phyloP scores from a whole-genome alignment of 1,140 invertebrate species.

The Drosophila seguyi region DNA sequence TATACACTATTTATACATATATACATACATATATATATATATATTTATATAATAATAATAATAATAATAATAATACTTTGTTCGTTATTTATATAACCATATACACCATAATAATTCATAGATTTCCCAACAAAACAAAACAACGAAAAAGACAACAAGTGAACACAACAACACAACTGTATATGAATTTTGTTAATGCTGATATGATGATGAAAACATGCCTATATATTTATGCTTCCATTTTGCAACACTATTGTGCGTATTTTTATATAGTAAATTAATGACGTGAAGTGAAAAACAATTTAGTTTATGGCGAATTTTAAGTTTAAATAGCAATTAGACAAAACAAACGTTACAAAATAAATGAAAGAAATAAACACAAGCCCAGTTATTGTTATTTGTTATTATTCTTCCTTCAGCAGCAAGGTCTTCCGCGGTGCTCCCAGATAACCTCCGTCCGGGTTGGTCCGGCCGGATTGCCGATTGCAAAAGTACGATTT shows the following conservation, averaged over 20 bases:
- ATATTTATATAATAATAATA: constrained; percentile 10
- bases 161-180: constrained; percentile 54
- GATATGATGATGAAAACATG: constrained; percentile 60
- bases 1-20: constrained; percentile 44
- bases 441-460: neutral
- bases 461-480: constrained; percentile 22
- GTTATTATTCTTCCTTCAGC: neutral
- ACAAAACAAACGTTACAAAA: constrained; percentile 74
- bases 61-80: constrained; percentile 43
- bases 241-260: constrained; percentile 71
- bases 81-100: constrained; percentile 52
- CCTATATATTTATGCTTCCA: constrained; percentile 73
- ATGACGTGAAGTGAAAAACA: constrained; percentile 56
- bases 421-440: neutral
- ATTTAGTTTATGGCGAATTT: constrained; percentile 76
- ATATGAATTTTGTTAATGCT: constrained; percentile 76
- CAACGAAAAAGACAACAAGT: constrained; percentile 65
- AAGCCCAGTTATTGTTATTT: constrained; percentile 8
- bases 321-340: constrained; percentile 70
- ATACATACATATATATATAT: neutral
- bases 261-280: constrained; percentile 81
- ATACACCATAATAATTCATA: constrained; percentile 44
- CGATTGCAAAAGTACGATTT: no score
- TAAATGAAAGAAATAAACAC: constrained; percentile 53
- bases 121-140: constrained; percentile 44